phyloP scores from a whole-genome alignment of 2,113 vertebrate species.

The Ptyas mucosa region DNA sequence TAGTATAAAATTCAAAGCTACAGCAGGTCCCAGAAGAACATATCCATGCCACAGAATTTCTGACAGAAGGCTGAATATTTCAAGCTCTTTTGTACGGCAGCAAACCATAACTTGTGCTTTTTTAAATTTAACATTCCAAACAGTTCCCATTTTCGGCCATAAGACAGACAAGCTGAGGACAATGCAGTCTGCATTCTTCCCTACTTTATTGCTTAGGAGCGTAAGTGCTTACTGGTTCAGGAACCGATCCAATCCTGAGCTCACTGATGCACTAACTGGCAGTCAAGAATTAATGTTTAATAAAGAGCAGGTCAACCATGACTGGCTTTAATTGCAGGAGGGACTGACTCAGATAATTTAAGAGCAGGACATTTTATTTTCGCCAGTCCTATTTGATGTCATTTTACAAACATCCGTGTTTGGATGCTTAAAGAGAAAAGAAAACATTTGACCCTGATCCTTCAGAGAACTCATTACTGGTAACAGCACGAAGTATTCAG shows the following conservation, averaged over 20 bases:
- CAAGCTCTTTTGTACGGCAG: not conserved
- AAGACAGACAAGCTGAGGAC: slow-evolving; percentile 36
- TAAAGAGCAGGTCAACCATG: slow-evolving; percentile 66
- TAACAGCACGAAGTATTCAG: not conserved
- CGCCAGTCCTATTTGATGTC: slow-evolving; percentile 5
- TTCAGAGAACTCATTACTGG: not conserved
- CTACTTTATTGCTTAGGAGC: slow-evolving; percentile 41
- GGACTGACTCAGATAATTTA: slow-evolving; percentile 50
- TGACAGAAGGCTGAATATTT: slow-evolving; percentile 10
- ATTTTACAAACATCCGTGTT: not conserved
- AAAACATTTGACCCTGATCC: not conserved
- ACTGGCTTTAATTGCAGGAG: slow-evolving; percentile 64
- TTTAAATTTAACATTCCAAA: slow-evolving; percentile 38
- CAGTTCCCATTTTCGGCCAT: slow-evolving; percentile 51
- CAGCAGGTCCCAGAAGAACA: slow-evolving; percentile 16
- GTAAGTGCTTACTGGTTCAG: slow-evolving; percentile 32
- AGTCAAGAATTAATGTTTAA: slow-evolving; percentile 63
- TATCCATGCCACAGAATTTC: slow-evolving; percentile 16
- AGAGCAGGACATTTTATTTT: slow-evolving; percentile 15
- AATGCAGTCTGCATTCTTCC: slow-evolving; percentile 35
- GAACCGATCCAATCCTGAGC: slow-evolving; percentile 58
- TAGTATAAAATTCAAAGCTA: slow-evolving; percentile 49
- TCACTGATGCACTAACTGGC: slow-evolving; percentile 36
- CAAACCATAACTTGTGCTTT: slow-evolving; percentile 25
- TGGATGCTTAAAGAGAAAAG: not conserved